Evolutionary conservation across 2,888 invertebrate species (phyloP).

Genomic region (Tyria jacobaeae): DNA sequence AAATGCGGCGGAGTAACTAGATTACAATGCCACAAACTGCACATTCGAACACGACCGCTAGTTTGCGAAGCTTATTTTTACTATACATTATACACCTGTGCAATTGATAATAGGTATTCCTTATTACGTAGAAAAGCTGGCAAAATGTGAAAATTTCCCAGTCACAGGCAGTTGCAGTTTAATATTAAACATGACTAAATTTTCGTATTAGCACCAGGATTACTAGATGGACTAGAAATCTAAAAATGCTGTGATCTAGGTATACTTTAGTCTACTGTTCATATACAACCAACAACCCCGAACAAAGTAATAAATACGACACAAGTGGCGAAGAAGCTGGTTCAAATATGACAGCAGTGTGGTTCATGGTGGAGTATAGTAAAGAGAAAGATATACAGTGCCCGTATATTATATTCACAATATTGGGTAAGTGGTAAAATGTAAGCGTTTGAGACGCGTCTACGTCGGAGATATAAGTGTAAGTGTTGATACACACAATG

Average conservation of each 20-base stretch:
- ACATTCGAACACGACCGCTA: constrained; percentile 20
- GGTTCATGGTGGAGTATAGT: too few species aligned
- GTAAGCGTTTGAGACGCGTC: too few species aligned
- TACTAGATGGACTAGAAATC: background rate
- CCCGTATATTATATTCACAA: too few species aligned
- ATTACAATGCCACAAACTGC: constrained; percentile 28
- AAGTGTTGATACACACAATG: background rate
- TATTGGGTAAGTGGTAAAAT: too few species aligned
- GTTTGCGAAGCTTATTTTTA: background rate
- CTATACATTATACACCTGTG: background rate
- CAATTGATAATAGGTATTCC: background rate
- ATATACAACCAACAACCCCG: background rate
- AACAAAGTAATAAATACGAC: background rate
- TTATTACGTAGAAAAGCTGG: background rate
- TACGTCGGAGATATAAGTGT: too few species aligned
- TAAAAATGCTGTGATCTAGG: background rate
- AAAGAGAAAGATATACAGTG: too few species aligned
- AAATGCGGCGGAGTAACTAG: constrained; percentile 32
- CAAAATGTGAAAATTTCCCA: background rate
- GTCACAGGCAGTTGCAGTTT: background rate
- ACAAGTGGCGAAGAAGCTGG: background rate
- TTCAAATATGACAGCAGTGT: too few species aligned
- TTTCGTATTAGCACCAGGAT: background rate
- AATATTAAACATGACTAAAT: background rate
- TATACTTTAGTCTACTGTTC: too few species aligned